Percentiles rank a stretch among this genome's conserved stretches.
These are phyloP conservation scores for Aviceda subcristata DNA, from an alignment of 2,113 vertebrate species.

Conservation along the genomic window DNA sequence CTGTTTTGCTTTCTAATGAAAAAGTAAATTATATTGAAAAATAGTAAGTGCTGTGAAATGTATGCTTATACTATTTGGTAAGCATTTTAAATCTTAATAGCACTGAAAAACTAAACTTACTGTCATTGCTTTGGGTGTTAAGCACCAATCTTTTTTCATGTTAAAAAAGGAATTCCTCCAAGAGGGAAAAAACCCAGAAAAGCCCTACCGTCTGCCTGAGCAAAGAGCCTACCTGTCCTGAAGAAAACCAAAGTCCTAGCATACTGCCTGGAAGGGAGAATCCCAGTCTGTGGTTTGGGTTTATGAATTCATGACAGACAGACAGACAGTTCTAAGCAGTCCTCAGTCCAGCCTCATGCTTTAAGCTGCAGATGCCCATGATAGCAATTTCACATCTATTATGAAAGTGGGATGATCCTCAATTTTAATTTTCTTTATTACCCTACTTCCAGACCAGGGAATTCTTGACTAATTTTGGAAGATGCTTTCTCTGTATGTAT, in stretches of 20 bases:
- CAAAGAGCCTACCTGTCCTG: background rate
- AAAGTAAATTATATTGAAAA: conserved; percentile 3
- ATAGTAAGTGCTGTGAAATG: background rate
- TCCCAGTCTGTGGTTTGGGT: background rate
- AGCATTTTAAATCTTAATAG: background rate
- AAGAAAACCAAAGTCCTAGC: background rate
- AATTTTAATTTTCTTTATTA: background rate
- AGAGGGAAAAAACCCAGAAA: background rate
- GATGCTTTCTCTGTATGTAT: background rate
- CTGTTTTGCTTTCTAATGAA: background rate
- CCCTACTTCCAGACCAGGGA: background rate
- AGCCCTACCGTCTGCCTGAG: background rate
- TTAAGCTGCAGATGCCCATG: background rate
- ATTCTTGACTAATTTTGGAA: background rate
- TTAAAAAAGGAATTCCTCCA: background rate
- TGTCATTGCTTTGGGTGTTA: background rate
- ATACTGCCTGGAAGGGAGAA: background rate
- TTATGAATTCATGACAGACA: background rate
- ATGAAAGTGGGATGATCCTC: background rate
- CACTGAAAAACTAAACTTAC: background rate
- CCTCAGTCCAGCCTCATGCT: background rate
- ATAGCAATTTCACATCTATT: background rate
- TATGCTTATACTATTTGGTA: background rate
- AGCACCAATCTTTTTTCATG: background rate
- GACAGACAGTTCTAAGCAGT: background rate